A percentile compares a stretch with the other conserved stretches of the same genome.
Conservation (phyloP, 2,888 invertebrate genomes). For the Drosophila merina region DNA sequence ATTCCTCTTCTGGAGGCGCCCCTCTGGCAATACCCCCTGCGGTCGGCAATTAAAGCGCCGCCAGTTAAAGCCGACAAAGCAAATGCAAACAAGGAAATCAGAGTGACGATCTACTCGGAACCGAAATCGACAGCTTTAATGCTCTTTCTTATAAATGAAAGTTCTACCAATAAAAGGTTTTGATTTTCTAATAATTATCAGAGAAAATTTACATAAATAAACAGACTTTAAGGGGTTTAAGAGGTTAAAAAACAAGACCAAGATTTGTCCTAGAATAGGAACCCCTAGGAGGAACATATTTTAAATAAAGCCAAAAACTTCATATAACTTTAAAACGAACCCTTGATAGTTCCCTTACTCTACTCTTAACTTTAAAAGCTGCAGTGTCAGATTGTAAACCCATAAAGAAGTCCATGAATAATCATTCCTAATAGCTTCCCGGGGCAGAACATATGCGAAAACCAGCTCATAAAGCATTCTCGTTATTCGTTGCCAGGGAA, state of each 20-base stretch:
- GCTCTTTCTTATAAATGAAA: neutral
- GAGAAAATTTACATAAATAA: too few relatives aligned
- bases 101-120: constrained; percentile 3
- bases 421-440: constrained; percentile 1
- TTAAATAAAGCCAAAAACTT: neutral
- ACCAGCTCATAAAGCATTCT: constrained; percentile 27
- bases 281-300: neutral
- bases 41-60: constrained; percentile 42
- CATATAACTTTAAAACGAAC: neutral
- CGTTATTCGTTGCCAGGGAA: constrained; percentile 20
- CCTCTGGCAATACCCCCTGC: constrained; percentile 3
- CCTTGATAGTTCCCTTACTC: too few relatives aligned
- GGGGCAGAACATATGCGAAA: neutral
- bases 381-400: neutral
- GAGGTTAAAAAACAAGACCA: too few relatives aligned
- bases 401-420: constrained; percentile 1
- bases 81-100: constrained; percentile 50
- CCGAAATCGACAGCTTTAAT: neutral
- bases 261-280: too few relatives aligned
- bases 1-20: neutral
- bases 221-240: too few relatives aligned
- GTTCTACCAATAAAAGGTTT: too few relatives aligned
- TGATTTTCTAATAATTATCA: too few relatives aligned
- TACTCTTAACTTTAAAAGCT: neutral
- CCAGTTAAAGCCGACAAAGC: constrained; percentile 46